Percentiles rank a stretch among this genome's conserved stretches.
These are phyloP conservation scores for Mercenaria mercenaria DNA, from an alignment of 1,140 invertebrate genomes.

Conservation along the genomic window DNA sequence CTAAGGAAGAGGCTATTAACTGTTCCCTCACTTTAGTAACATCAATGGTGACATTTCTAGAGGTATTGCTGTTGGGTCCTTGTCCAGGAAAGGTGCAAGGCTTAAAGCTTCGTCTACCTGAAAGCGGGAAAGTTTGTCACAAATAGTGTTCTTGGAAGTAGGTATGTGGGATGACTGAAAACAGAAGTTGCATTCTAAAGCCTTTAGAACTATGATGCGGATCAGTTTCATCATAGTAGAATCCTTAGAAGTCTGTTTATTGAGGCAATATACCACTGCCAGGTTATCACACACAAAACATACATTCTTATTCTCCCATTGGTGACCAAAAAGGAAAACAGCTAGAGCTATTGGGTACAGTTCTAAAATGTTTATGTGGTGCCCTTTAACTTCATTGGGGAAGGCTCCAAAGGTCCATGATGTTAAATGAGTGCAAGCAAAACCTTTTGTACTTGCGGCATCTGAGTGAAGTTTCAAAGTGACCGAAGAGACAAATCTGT, in stretches of 20 bases:
- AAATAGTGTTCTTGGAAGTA: slow-evolving; percentile 19
- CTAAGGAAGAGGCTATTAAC: background rate
- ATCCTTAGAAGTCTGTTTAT: slow-evolving; percentile 64
- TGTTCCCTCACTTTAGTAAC: background rate
- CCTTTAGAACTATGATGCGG: slow-evolving; percentile 2
- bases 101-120: slow-evolving; percentile 24
- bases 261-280: slow-evolving; percentile 57
- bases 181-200: slow-evolving; percentile 34
- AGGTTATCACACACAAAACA: slow-evolving; percentile 59
- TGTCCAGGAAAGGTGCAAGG: slow-evolving; percentile 14
- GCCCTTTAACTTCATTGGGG: background rate
- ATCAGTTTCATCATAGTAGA: too few relatives aligned
- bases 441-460: background rate
- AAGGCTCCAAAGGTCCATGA: background rate
- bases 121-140: slow-evolving; percentile 40
- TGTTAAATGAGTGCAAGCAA: background rate
- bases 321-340: slow-evolving; percentile 32
- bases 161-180: background rate
- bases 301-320: slow-evolving; percentile 27
- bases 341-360: slow-evolving; percentile 59
- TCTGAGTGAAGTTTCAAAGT: slow-evolving; percentile 43
- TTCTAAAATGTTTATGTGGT: slow-evolving; percentile 26
- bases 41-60: background rate
- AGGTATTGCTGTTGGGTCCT: background rate
- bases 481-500: slow-evolving; percentile 7